Percentiles rank a stretch among this genome's conserved stretches.
Conservation (phyloP, 1,140 invertebrate species). For the Calephelis nemesis region DNA sequence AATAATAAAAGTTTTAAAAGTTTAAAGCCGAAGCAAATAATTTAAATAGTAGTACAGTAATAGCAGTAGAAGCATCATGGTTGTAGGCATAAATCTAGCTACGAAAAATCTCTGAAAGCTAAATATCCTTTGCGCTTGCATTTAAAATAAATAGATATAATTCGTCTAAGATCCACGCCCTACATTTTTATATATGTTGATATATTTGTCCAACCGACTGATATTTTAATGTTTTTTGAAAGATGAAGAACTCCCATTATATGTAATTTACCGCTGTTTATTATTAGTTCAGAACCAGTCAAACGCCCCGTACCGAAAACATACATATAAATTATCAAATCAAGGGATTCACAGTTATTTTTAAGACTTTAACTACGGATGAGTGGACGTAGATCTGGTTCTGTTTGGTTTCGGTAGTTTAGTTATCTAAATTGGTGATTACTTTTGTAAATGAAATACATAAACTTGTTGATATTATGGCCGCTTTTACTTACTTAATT, state of each 20-base stretch:
- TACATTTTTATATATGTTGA: background rate
- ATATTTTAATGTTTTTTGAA: constrained; percentile 10
- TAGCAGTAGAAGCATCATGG: background rate
- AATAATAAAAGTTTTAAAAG: too few species aligned
- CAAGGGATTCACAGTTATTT: background rate
- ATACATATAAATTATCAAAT: constrained; percentile 5
- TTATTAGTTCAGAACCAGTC: background rate
- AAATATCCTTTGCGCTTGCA: background rate
- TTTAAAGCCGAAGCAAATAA: too few species aligned
- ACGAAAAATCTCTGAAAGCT: background rate
- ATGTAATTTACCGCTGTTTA: background rate
- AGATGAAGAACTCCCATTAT: constrained; percentile 11
- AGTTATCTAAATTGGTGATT: too few species aligned
- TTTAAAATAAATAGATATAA: background rate
- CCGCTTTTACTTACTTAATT: too few species aligned
- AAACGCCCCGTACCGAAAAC: constrained; percentile 1
- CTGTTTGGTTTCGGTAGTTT: too few species aligned
- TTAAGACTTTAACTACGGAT: background rate
- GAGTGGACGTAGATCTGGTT: too few species aligned
- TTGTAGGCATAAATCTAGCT: background rate
- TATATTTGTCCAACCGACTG: background rate
- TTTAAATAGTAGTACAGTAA: too few species aligned
- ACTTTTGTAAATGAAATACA: too few species aligned
- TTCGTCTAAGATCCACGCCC: background rate
- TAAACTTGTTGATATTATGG: too few species aligned